A percentile compares a stretch with the other conserved stretches of the same genome.
These are phyloP conservation scores for Chaetops frenatus DNA, from an alignment of 2,113 vertebrate species.

Conservation along the genomic window DNA sequence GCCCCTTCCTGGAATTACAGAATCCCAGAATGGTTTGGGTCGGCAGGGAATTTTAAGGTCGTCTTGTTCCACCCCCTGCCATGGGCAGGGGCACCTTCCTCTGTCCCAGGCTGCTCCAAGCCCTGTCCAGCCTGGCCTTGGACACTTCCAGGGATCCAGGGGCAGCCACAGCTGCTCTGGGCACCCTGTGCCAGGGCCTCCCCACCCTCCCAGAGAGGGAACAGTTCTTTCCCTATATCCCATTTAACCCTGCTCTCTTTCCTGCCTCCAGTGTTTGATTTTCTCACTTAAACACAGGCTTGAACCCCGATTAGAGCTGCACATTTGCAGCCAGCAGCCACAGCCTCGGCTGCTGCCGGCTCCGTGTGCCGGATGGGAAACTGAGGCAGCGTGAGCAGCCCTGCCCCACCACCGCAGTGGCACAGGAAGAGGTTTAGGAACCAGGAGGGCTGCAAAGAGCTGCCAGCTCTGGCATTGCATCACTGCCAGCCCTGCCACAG, in stretches of 20 bases:
- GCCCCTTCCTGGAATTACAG: not conserved
- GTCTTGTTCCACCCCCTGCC: not conserved
- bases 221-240: not conserved
- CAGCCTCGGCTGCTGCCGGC: not conserved
- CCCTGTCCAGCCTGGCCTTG: accelerated
- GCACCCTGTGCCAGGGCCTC: not conserved
- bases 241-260: not conserved
- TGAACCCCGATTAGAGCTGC: not conserved
- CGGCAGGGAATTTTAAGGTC: not conserved
- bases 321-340: not conserved
- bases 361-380: not conserved
- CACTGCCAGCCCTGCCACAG: accelerated
- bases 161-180: not conserved
- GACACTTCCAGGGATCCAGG: not conserved
- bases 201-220: accelerated
- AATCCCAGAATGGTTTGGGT: not conserved
- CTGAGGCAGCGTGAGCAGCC: not conserved
- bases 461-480: not conserved
- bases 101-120: not conserved
- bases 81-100: not conserved
- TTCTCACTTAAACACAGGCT: not conserved
- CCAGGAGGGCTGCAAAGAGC: not conserved
- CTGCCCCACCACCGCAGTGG: accelerated
- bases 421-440: not conserved
- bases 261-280: not conserved